Conservation (phyloP, 1,140 invertebrate genomes). For the Nautilus pompilius region DNA sequence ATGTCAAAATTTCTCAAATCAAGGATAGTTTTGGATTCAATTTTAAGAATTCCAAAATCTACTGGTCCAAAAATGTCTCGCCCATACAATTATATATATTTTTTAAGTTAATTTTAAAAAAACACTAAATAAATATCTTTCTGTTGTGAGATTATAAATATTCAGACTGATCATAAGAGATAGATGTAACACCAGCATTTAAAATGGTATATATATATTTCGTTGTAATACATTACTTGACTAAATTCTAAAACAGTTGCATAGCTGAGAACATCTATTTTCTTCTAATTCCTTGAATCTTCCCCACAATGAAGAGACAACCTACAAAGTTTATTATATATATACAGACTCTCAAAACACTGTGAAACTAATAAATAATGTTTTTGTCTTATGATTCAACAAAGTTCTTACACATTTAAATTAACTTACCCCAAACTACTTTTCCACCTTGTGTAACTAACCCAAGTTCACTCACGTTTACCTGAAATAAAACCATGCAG, state of each 20-base stretch:
- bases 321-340: neutral
- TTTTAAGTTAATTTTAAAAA: neutral
- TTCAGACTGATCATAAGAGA: neutral
- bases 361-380: neutral
- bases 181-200: neutral
- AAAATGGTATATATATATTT: neutral
- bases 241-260: no score
- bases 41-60: neutral
- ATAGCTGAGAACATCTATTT: neutral
- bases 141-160: neutral
- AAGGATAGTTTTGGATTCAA: neutral
- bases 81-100: neutral
- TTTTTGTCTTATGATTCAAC: neutral
- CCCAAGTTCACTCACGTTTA: slow-evolving; percentile 98
- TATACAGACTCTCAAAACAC: neutral
- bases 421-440: slow-evolving; percentile 88
- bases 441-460: slow-evolving; percentile 98
- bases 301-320: neutral
- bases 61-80: neutral
- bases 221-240: no score
- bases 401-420: neutral
- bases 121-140: neutral
- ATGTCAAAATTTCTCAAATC: neutral
- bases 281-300: neutral
- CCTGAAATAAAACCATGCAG: slow-evolving; percentile 54